Evolutionary conservation across 2,113 vertebrate genomes (phyloP), one percentile per base, ranked within the genome.

Genomic region (Hassar affinis): DNA sequence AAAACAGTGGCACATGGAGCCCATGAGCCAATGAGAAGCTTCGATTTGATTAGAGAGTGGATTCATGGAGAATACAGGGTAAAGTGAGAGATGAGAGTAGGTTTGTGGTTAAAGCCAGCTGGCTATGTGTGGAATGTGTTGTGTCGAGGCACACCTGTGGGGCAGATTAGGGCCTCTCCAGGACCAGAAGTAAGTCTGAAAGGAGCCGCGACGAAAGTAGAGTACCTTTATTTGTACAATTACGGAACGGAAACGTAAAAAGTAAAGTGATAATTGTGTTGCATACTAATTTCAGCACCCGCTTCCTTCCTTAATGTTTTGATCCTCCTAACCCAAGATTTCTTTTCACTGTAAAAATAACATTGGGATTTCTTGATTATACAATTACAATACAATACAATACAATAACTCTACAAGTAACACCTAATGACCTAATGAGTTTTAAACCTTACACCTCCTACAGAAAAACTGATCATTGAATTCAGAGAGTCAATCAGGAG

Each of bases 91-190:
- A 86, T 90, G 90, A 81, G 56, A n/a, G 85, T 81, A 66, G 80
- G 74, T 83, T 87, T 83, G 89, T 90, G 91, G 88, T 74, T 78
- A 52, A 68, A 79, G 85, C 89, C 89, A 88, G 88, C 88, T 90
- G 90, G 84, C 78, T 91, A 90, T 88, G 88, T 89, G 49, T 88
- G 91, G 92, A 93, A 94, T 93, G 90, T 91, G 57, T 91, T 90
- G 75, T 92, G 92, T 93, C 86, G 85, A 61, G 89, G 90, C 92
- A 92, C 85, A 90, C 86, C 87, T 87, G 49, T 71, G 22, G 79
- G 82, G 27, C 47, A 30, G 84, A 61, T 85, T 79, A 83, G 56
- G 42, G 49, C 68, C 42, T 79, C 56, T 15, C 30, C 27, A 45
- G 66, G 79, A 81, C 10, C 78, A 83, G 57, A 84, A 8, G 15